Evolutionary conservation across 2,797 vertebrate species (phyloP).

Genomic region (Falco novaeseelandiae): DNA sequence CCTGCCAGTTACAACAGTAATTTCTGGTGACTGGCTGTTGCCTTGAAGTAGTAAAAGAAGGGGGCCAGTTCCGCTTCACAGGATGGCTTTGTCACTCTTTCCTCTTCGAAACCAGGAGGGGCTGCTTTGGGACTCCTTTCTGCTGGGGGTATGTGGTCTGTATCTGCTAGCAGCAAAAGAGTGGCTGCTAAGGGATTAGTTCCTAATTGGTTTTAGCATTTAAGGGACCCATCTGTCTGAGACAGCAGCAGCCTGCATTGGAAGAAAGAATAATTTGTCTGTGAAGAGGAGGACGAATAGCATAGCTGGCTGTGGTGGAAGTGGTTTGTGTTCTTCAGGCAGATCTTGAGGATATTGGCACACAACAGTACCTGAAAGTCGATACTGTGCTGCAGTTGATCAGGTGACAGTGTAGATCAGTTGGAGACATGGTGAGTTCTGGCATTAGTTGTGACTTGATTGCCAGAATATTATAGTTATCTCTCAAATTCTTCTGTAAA

Average conservation of each 20-base stretch:
- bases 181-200: not conserved
- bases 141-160: not conserved
- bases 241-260: not conserved
- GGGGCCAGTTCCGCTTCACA: not conserved
- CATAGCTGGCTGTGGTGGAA: not conserved
- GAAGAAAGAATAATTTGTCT: conserved; percentile 17
- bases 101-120: not conserved
- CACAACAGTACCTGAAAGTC: not conserved
- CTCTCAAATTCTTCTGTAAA: not conserved
- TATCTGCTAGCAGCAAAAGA: not conserved
- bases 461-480: not conserved
- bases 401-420: not conserved
- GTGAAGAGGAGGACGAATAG: not conserved
- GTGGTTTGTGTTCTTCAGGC: not conserved
- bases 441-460: not conserved
- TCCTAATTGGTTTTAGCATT: conserved; percentile 39
- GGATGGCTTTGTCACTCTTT: not conserved
- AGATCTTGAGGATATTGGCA: not conserved
- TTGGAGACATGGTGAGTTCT: not conserved
- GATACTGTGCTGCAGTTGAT: not conserved
- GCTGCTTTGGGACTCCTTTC: not conserved
- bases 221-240: conserved; percentile 40
- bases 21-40: not conserved
- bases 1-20: not conserved
- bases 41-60: not conserved